These are phyloP conservation scores for Diarsia rubi DNA, from an alignment of 2,888 invertebrate genomes.

Conservation along the genomic window DNA sequence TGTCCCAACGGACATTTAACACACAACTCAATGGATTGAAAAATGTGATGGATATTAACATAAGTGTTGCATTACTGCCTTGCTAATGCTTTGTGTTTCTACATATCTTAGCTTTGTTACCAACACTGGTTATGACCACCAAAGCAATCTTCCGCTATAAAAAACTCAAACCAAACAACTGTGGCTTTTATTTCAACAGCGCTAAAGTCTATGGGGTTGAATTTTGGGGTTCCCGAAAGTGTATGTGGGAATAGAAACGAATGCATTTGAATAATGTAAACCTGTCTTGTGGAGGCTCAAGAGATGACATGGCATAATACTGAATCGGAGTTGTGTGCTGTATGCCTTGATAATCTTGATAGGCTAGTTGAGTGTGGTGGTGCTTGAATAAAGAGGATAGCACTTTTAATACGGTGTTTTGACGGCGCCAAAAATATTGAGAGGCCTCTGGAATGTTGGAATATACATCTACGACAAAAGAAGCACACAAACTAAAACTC, in stretches of 20 bases:
- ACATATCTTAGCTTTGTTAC: conserved; percentile 81
- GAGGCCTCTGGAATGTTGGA: no score
- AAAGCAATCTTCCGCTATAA: conserved; percentile 52
- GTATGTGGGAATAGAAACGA: conserved; percentile 74
- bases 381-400: conserved; percentile 31
- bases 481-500: neutral
- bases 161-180: conserved; percentile 50
- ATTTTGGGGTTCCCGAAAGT: conserved; percentile 61
- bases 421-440: neutral
- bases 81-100: conserved; percentile 81
- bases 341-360: conserved; percentile 75
- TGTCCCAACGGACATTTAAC: conserved; percentile 8
- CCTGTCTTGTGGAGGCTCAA: conserved; percentile 83
- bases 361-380: conserved; percentile 63
- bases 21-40: conserved; percentile 58
- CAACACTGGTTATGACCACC: conserved; percentile 75
- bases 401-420: conserved; percentile 6
- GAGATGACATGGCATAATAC: conserved; percentile 89
- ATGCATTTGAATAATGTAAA: conserved; percentile 89
- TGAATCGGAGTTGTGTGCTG: conserved; percentile 75
- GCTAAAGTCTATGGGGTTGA: conserved; percentile 49
- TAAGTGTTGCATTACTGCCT: conserved; percentile 78
- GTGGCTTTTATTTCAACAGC: conserved; percentile 54
- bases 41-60: conserved; percentile 76
- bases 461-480: neutral